Conservation (phyloP, 1,140 invertebrate species). For the Zaprionus gabonicus region DNA sequence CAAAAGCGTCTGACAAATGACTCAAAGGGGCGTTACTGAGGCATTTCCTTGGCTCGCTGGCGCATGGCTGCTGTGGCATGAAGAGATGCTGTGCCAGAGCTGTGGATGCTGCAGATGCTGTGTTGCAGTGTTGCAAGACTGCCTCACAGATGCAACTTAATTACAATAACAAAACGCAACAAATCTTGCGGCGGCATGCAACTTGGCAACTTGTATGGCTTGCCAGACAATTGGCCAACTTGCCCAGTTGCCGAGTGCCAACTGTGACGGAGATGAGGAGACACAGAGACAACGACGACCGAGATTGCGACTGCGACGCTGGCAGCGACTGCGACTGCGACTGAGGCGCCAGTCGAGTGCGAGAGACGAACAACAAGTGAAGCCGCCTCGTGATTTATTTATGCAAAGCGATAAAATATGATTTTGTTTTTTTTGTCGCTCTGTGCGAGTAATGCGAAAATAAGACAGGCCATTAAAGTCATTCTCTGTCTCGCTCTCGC, state of each 20-base stretch:
- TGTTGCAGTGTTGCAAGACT: constrained; percentile 15
- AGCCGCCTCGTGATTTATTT: constrained; percentile 71
- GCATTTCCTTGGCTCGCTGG: constrained; percentile 34
- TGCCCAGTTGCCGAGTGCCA: constrained; percentile 40
- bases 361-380: constrained; percentile 53
- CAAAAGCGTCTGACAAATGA: constrained; percentile 56
- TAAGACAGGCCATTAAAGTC: constrained; percentile 52
- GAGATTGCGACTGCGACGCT: constrained; percentile 17
- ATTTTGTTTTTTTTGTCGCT: constrained; percentile 64
- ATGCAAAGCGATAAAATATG: constrained; percentile 78
- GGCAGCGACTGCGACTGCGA: constrained; percentile 30
- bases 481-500: constrained; percentile 16
- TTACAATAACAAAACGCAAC: constrained; percentile 72
- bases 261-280: constrained; percentile 18
- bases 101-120: constrained; percentile 23
- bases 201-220: constrained; percentile 48
- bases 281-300: not conserved
- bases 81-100: not conserved
- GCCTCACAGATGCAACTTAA: constrained; percentile 72
- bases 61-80: constrained; percentile 1
- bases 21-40: constrained; percentile 47
- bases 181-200: constrained; percentile 52
- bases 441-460: constrained; percentile 43
- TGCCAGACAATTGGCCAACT: constrained; percentile 72
- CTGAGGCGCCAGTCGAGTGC: constrained; percentile 56